phyloP scores from a whole-genome alignment of 2,113 vertebrate genomes.

The Atlantisia rogersi region DNA sequence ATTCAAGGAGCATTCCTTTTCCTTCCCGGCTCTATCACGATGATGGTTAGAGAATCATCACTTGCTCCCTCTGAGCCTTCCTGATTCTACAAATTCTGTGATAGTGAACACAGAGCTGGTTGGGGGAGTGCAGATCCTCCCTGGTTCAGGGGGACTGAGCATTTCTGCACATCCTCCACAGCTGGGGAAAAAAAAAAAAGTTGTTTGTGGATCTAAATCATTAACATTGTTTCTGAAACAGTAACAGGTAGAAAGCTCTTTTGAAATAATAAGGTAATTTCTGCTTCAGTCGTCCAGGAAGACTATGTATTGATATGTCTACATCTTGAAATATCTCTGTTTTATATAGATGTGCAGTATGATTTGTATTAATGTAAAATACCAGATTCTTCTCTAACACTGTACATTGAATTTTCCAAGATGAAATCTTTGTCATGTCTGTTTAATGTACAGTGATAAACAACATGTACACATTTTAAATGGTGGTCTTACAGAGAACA shows the following conservation, averaged over 20 bases:
- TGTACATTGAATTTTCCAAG: not conserved
- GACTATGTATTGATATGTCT: not conserved
- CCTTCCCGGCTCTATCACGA: not conserved
- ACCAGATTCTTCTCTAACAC: not conserved
- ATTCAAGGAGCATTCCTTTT: not conserved
- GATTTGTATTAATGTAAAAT: not conserved
- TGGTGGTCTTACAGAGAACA: not conserved
- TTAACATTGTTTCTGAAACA: not conserved
- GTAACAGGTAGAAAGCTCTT: not conserved
- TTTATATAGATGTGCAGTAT: not conserved
- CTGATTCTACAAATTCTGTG: not conserved
- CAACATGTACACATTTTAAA: fast-evolving
- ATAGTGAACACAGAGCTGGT: not conserved
- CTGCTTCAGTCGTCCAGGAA: not conserved
- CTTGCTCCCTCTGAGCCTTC: not conserved
- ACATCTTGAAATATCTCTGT: not conserved
- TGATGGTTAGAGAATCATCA: not conserved
- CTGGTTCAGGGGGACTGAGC: not conserved
- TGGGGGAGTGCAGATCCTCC: not conserved
- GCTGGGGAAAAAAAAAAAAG: not conserved
- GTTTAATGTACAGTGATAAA: not conserved
- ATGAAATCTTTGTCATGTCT: not conserved
- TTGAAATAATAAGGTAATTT: not conserved
- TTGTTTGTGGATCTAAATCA: not conserved
- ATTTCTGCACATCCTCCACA: not conserved